A percentile compares a stretch with the other conserved stretches of the same genome.
Conservation (phyloP, 2,113 vertebrate genomes). For the Mus musculus region DNA sequence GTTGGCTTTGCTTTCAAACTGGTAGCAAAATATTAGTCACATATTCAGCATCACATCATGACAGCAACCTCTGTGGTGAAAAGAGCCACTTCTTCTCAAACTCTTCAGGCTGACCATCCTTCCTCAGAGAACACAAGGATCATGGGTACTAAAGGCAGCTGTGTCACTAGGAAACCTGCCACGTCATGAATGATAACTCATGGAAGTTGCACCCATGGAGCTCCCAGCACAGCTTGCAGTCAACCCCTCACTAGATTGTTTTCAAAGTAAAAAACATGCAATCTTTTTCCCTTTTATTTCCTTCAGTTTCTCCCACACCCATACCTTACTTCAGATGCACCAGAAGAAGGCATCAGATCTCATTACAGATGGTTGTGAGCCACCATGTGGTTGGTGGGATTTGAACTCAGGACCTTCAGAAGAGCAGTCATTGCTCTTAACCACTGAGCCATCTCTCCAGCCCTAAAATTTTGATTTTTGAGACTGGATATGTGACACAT, state of each 20-base stretch:
- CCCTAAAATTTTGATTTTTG: background rate
- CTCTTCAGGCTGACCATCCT: background rate
- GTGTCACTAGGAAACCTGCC: background rate
- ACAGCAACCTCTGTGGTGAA: background rate
- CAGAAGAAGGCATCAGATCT: too few relatives aligned
- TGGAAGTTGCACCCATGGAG: background rate
- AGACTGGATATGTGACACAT: background rate
- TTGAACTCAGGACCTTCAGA: too few relatives aligned
- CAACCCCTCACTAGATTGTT: background rate
- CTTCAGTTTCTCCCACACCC: background rate
- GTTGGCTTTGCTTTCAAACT: background rate
- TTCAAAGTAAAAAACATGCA: background rate
- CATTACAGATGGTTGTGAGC: too few relatives aligned
- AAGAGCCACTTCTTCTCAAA: background rate
- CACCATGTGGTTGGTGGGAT: too few relatives aligned
- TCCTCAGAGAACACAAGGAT: background rate
- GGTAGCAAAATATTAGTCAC: background rate
- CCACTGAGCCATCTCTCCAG: too few relatives aligned
- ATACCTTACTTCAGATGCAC: background rate
- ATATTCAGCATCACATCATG: background rate
- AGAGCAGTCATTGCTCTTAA: too few relatives aligned
- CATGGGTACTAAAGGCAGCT: background rate
- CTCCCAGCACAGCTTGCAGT: background rate
- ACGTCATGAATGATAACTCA: background rate
- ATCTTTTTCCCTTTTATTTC: background rate